Evolutionary conservation across 2,113 vertebrate species (phyloP).

Genomic region (Clarias batrachus): DNA sequence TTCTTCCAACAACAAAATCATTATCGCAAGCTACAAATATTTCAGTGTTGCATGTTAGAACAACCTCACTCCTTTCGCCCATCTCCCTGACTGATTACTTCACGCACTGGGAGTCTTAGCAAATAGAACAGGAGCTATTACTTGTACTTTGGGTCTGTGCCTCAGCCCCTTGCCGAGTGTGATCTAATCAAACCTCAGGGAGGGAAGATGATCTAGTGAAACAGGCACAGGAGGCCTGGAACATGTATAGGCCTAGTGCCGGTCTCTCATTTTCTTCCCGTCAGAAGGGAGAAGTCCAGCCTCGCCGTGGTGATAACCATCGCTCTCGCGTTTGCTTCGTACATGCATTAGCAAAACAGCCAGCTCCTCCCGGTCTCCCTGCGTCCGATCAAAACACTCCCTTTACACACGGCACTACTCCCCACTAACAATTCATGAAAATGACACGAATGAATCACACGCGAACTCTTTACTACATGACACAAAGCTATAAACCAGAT

Average conservation of each 20-base stretch:
- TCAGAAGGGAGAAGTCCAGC: constrained; percentile 22
- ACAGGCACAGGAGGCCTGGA: constrained; percentile 35
- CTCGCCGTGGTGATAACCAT: constrained; percentile 47
- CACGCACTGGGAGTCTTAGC: background rate
- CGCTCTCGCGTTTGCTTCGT: constrained; percentile 21
- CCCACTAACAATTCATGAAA: constrained; percentile 4
- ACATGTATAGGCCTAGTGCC: constrained; percentile 22
- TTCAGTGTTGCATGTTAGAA: background rate
- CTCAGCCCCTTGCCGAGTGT: constrained; percentile 18
- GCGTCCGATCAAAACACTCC: constrained; percentile 31
- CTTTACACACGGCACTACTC: background rate
- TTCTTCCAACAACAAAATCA: background rate
- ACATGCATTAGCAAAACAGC: constrained; percentile 33
- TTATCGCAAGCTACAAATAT: background rate
- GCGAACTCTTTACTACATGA: background rate
- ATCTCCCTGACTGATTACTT: constrained; percentile 5
- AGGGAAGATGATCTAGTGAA: constrained; percentile 19
- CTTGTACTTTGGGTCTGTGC: constrained; percentile 10
- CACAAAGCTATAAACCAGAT: constrained; percentile 19
- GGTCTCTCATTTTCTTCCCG: constrained; percentile 3
- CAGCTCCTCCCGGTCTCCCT: constrained; percentile 18
- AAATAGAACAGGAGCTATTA: constrained; percentile 8
- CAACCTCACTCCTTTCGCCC: background rate
- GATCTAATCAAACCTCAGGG: constrained; percentile 19
- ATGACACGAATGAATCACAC: constrained; percentile 10